Evolutionary conservation across 2,113 vertebrate species (phyloP), one percentile per base, ranked within the genome.

Genomic region (Sapayoa aenigma): DNA sequence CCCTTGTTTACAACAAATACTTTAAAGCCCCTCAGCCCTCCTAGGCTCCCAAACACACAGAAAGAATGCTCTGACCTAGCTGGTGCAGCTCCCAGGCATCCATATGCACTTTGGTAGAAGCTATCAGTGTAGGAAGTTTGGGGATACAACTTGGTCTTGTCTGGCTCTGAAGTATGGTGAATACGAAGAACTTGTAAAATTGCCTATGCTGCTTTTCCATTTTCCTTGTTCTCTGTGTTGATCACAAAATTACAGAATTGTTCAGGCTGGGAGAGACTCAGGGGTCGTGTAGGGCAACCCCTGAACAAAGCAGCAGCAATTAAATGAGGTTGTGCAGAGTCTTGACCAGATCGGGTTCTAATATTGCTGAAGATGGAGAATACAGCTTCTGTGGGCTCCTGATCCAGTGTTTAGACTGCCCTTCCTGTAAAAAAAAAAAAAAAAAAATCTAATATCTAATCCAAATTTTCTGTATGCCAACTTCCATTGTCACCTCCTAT

Each of bases 1-100:
- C 12, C 53, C 35, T 11, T 0, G 0, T 13, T 9, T 22, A 84
- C 46, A 68, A 30, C n/a, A 63, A 80, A 42, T 37, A 9, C 21
- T 53, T 56, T 4, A 69, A 84, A 82, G 31, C 0, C n/a, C 17
- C 41, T 31, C 68, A 77, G 28, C 10, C 25, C 12, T 65, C 8
- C 46, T 27, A 52, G 47, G 30, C 6, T 69, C 46, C 59, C 33
- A 75, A 50, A 67, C 4, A 4, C 0, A 1, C 17, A 59, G 60
- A 62, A 81, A 35, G 13, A 50, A 35, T 84, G 35, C 16, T 84
- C 35, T 74, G 81, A 84, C 27, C 31, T 2, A 3, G 20, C 53
- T 60, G 49, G 5, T 60, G 35, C 16, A 12, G 66, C n/a, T 92
- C 31, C 52, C 4, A 1, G 33, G 14, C 23, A n/a, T 27, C 5